Evolutionary conservation across 2,888 invertebrate genomes (phyloP).

Genomic region (Orthosia gothica): DNA sequence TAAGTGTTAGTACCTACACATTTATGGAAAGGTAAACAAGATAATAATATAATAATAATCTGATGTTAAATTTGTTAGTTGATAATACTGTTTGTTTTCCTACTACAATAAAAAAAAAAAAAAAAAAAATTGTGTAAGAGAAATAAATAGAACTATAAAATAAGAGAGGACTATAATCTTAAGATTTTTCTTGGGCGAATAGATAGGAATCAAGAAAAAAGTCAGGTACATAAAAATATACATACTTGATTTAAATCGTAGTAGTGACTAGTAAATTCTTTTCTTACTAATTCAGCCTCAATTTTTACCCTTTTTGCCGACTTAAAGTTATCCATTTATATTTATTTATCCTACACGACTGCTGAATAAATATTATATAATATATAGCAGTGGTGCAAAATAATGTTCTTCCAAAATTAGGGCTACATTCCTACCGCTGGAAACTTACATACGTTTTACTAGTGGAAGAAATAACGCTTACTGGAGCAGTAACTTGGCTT

Average conservation of each 20-base stretch:
- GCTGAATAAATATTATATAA: neutral
- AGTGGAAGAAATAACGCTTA: too few species aligned
- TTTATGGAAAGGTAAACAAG: neutral
- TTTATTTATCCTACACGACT: slow-evolving; percentile 1
- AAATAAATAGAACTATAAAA: neutral
- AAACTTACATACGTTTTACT: neutral
- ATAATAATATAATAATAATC: too few species aligned
- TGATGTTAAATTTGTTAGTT: too few species aligned
- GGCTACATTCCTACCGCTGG: neutral
- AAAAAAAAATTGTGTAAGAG: too few species aligned
- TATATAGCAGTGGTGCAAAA: slow-evolving; percentile 1
- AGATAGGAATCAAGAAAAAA: neutral
- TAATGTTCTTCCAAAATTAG: neutral
- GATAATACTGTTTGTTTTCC: too few species aligned
- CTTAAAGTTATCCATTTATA: neutral
- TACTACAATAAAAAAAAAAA: too few species aligned
- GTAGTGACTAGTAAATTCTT: slow-evolving; percentile 29
- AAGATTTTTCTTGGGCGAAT: neutral
- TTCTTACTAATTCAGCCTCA: slow-evolving; percentile 13
- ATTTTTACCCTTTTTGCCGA: slow-evolving; percentile 2
- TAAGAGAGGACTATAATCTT: slow-evolving; percentile 2
- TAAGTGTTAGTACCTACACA: neutral
- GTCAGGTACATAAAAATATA: slow-evolving; percentile 7
- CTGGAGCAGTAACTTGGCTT: too few species aligned
- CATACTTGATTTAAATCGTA: slow-evolving; percentile 16